Evolutionary conservation across 2,113 vertebrate species (phyloP).

Genomic region (Castor canadensis): DNA sequence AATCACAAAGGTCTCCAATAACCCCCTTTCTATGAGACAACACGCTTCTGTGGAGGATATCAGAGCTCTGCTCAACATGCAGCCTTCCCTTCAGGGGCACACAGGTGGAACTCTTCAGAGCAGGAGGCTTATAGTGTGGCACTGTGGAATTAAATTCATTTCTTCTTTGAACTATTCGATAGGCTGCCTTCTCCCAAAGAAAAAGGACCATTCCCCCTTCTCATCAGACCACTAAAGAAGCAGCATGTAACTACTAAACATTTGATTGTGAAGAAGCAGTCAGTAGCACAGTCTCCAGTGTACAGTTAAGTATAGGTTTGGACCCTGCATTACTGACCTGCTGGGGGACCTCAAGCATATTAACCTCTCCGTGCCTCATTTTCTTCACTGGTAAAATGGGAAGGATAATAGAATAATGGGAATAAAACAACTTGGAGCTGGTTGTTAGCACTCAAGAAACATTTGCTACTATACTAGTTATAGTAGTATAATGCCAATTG

Average conservation of each 20-base stretch:
- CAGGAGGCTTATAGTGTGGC: neutral
- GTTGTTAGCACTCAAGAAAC: neutral
- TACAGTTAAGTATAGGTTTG: neutral
- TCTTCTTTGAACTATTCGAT: conserved; percentile 38
- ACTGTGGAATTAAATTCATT: neutral
- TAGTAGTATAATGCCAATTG: neutral
- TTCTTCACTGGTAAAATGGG: neutral
- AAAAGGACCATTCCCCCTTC: neutral
- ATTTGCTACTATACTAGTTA: neutral
- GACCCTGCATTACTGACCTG: neutral
- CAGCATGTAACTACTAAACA: neutral
- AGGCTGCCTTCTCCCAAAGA: neutral
- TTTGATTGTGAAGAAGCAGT: neutral
- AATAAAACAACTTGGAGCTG: neutral
- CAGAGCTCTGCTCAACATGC: neutral
- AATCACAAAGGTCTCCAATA: neutral
- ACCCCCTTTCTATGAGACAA: neutral
- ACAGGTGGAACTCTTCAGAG: neutral
- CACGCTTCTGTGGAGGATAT: neutral
- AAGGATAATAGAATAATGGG: neutral
- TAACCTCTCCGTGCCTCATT: neutral
- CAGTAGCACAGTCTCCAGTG: neutral
- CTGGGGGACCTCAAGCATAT: neutral
- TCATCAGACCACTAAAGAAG: conserved; percentile 5
- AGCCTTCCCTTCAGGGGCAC: neutral